Conservation (phyloP, 35 echinoderm and acorn worm genomes). For the Eucidaris tribuloides region DNA sequence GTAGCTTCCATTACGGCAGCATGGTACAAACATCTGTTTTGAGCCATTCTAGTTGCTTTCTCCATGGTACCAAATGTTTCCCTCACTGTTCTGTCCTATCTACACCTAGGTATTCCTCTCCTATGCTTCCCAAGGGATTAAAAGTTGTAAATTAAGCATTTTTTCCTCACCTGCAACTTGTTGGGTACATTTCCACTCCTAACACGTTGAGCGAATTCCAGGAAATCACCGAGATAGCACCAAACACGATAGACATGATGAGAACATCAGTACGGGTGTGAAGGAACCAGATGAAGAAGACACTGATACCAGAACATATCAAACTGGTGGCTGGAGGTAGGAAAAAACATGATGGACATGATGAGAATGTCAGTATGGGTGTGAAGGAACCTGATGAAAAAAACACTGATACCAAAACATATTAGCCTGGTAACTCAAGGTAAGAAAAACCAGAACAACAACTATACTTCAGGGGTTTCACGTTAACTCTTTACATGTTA, state of each 20-base stretch:
- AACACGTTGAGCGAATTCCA: constrained; percentile 93
- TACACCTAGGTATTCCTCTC: too few species aligned
- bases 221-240: constrained; percentile 68
- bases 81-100: too few species aligned
- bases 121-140: too few species aligned
- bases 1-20: too few species aligned
- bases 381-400: constrained; percentile 91
- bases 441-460: neutral
- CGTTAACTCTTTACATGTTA: neutral
- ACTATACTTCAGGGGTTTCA: neutral
- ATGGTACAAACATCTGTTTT: too few species aligned
- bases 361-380: neutral
- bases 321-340: constrained; percentile 63
- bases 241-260: constrained; percentile 72
- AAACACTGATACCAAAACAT: constrained; percentile 78
- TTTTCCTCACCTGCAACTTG: constrained; percentile 81
- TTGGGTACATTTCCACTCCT: constrained; percentile 86
- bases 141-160: too few species aligned
- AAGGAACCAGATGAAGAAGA: constrained; percentile 97
- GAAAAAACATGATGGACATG: neutral
- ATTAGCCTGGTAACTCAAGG: constrained; percentile 73
- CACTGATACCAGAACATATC: constrained; percentile 78
- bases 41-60: too few species aligned
- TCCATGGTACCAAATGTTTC: too few species aligned
- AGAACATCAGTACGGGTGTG: constrained; percentile 66